These are phyloP conservation scores for Zapus hudsonius DNA, from an alignment of 2,113 vertebrate species.

Conservation along the genomic window DNA sequence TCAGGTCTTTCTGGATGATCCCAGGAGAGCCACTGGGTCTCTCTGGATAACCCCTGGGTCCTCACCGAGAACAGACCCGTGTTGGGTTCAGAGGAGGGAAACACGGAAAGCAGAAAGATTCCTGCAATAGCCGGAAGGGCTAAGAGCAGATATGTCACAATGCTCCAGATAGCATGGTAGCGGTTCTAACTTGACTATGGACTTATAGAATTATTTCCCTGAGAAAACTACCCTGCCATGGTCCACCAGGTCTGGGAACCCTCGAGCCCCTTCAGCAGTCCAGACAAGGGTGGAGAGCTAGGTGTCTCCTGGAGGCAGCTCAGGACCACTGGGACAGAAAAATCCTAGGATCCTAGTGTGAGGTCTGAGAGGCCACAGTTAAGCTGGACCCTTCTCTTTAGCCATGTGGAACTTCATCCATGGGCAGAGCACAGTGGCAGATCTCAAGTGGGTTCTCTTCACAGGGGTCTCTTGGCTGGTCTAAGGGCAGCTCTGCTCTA, in stretches of 20 bases:
- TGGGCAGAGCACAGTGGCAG: not conserved
- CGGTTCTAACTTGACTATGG: not conserved
- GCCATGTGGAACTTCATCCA: too few species aligned
- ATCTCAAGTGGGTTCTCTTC: too few species aligned
- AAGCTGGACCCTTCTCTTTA: too few species aligned
- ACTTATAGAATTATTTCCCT: too few species aligned
- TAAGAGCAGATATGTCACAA: too few species aligned
- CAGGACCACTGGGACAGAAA: not conserved
- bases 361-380: not conserved
- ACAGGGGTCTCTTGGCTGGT: not conserved
- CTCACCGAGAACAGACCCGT: not conserved
- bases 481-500: not conserved
- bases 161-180: not conserved
- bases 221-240: not conserved
- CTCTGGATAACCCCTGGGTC: fast-evolving
- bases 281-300: not conserved
- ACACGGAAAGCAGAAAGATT: too few species aligned
- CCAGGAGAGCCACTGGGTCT: too few species aligned
- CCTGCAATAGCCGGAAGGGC: too few species aligned
- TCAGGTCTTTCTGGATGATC: not conserved
- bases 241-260: too few species aligned
- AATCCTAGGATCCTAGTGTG: not conserved
- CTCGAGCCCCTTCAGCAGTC: not conserved
- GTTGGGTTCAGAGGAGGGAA: not conserved
- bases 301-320: not conserved